phyloP scores from a whole-genome alignment of 2,888 invertebrate species.

The Balanococcus diminutus region DNA sequence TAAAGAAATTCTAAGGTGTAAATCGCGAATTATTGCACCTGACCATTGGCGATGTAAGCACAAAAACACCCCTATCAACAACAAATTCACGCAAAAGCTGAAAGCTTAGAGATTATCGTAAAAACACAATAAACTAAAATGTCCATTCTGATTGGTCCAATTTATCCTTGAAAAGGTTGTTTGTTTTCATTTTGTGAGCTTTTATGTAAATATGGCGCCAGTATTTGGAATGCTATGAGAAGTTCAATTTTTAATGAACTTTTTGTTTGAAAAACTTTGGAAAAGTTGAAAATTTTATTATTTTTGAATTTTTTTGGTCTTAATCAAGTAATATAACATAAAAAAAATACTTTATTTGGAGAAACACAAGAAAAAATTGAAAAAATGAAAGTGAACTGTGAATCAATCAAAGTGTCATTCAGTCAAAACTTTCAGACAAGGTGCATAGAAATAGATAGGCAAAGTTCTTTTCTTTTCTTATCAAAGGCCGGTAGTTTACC shows the following conservation, averaged over 20 bases:
- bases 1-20: not conserved
- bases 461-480: not conserved
- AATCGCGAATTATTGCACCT: constrained; percentile 3
- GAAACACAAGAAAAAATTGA: too few relatives aligned
- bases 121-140: constrained; percentile 3
- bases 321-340: too few relatives aligned
- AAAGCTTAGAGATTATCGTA: not conserved
- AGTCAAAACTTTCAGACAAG: not conserved
- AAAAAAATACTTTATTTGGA: too few relatives aligned
- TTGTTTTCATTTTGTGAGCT: not conserved
- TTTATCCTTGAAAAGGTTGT: not conserved
- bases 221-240: not conserved
- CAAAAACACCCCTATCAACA: constrained; percentile 40
- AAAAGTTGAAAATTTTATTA: not conserved
- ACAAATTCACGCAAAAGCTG: not conserved
- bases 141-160: not conserved
- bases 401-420: not conserved
- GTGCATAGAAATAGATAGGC: not conserved
- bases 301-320: too few relatives aligned
- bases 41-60: not conserved
- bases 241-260: not conserved
- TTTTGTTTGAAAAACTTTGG: not conserved
- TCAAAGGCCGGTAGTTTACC: not conserved
- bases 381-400: too few relatives aligned
- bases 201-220: not conserved